Evolutionary conservation across 2,113 vertebrate genomes (phyloP).

Genomic region (Pavo muticus): DNA sequence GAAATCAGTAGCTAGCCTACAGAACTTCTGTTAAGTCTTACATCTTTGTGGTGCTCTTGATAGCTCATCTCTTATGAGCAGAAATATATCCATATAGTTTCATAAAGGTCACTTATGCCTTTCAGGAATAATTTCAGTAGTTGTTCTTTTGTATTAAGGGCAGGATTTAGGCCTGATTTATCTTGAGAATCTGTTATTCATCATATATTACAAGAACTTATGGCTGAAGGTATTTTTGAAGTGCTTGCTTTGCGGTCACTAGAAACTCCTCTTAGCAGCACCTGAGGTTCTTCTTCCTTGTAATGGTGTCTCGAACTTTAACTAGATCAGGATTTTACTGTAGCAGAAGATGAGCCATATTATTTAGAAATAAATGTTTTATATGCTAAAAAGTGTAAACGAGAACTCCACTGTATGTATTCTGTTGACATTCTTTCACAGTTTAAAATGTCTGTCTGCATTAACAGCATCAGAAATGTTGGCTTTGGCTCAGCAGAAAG

Average conservation of each 20-base stretch:
- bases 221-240: background rate
- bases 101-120: background rate
- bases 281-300: background rate
- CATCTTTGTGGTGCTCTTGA: background rate
- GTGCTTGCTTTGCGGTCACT: background rate
- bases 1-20: background rate
- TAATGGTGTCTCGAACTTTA: background rate
- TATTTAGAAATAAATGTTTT: background rate
- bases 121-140: background rate
- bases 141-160: background rate
- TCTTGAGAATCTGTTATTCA: background rate
- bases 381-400: background rate
- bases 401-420: background rate
- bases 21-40: background rate
- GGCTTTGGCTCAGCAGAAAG: accelerated
- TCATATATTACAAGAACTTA: background rate
- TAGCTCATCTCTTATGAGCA: background rate
- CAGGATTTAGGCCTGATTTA: background rate
- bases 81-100: background rate
- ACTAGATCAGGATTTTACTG: background rate
- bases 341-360: background rate
- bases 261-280: background rate
- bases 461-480: background rate
- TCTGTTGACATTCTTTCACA: background rate
- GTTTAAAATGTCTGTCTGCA: background rate